These are phyloP conservation scores for Flabesymbios commensalis DNA, from an alignment of 2,888 invertebrate genomes.

Conservation along the genomic window DNA sequence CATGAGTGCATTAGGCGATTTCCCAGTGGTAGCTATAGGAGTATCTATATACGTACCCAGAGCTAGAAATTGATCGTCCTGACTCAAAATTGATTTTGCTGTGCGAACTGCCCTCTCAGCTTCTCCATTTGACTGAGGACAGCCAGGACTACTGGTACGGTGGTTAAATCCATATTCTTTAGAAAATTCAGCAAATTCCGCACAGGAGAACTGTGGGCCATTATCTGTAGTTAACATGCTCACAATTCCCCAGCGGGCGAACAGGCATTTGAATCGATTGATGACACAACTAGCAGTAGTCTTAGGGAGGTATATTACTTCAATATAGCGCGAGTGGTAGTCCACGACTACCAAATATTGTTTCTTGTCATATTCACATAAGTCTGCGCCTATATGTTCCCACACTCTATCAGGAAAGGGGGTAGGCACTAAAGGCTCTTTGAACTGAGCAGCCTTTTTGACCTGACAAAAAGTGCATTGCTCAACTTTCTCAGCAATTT, in stretches of 20 bases:
- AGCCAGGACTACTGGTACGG: background rate
- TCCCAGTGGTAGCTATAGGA: too few species aligned
- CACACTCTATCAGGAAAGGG: background rate
- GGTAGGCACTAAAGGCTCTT: background rate
- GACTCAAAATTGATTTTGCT: background rate
- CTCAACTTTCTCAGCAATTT: background rate
- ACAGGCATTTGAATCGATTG: too few species aligned
- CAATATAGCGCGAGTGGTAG: background rate
- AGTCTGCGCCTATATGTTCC: background rate
- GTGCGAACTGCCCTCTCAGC: background rate
- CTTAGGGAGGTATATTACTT: background rate
- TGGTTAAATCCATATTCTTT: background rate
- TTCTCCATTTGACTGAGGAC: background rate
- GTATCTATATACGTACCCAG: too few species aligned
- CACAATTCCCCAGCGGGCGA: too few species aligned
- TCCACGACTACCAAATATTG: background rate
- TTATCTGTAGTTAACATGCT: background rate
- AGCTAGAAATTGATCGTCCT: background rate
- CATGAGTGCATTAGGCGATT: too few species aligned
- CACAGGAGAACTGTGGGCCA: background rate
- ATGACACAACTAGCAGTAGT: background rate
- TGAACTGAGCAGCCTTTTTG: background rate
- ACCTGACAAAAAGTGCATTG: background rate
- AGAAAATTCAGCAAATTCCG: background rate
- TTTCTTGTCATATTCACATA: background rate